Conservation (phyloP, 2,888 invertebrate species). For the Sinotaia quadrata region DNA sequence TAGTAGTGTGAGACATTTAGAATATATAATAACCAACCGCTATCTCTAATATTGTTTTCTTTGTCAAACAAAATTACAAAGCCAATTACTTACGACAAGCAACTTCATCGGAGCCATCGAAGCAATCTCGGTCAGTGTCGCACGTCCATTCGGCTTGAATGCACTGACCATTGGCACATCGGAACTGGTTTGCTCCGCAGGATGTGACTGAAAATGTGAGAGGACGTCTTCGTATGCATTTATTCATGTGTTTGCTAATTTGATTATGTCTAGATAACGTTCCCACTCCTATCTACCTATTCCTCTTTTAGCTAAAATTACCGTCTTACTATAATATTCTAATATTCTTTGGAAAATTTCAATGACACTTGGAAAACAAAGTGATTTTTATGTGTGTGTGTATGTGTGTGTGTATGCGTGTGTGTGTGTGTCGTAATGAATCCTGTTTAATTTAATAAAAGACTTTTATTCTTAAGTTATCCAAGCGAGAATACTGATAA, state of each 20-base stretch:
- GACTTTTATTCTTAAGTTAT: too few species aligned
- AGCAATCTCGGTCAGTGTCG: constrained; percentile 33
- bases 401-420: background rate
- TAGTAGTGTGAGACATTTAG: too few species aligned
- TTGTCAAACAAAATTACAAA: too few species aligned
- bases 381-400: background rate
- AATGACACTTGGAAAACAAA: too few species aligned
- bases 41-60: too few species aligned
- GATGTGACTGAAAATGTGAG: background rate
- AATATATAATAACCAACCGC: too few species aligned
- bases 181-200: constrained; percentile 25
- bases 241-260: background rate
- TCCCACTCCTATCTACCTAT: background rate
- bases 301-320: too few species aligned
- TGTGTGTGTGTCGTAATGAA: background rate
- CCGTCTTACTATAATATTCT: too few species aligned
- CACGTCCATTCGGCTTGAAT: constrained; percentile 25
- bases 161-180: constrained; percentile 31
- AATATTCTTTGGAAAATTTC: too few species aligned
- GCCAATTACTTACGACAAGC: constrained; percentile 27
- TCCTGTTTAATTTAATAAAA: too few species aligned
- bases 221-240: background rate
- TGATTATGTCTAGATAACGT: background rate
- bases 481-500: too few species aligned
- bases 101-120: constrained; percentile 32